phyloP scores from a whole-genome alignment of 1,140 invertebrate species.

The Rhagoletis zephyria region DNA sequence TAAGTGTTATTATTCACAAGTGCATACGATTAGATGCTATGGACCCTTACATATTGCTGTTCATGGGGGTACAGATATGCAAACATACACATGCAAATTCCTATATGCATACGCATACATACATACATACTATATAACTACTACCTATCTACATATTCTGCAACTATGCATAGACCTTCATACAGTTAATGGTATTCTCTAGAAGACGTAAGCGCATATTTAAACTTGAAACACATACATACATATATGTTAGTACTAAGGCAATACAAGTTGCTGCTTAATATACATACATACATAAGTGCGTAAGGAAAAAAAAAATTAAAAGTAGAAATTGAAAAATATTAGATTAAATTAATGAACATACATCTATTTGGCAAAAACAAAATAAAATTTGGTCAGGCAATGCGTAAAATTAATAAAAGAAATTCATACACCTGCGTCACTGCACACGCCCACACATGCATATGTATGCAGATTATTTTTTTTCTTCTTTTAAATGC shows the following conservation, averaged over 20 bases:
- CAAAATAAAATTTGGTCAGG: conserved; percentile 15
- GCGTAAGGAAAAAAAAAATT: neutral
- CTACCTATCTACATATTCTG: conserved; percentile 16
- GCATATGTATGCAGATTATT: neutral
- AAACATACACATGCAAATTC: neutral
- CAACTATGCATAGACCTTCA: neutral
- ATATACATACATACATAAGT: neutral
- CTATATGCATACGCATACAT: conserved; percentile 18
- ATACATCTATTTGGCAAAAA: conserved; percentile 33
- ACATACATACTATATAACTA: conserved; percentile 32
- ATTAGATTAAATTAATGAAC: neutral
- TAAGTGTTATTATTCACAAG: no score
- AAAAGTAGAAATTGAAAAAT: neutral
- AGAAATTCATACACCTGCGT: neutral
- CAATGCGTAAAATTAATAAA: neutral
- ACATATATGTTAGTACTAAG: neutral
- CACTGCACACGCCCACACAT: neutral
- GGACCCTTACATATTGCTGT: no score
- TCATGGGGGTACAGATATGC: neutral
- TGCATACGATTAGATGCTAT: no score
- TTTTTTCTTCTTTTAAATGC: no score
- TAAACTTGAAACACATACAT: neutral
- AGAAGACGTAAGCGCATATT: neutral
- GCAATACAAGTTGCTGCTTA: neutral
- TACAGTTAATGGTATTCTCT: neutral